Evolutionary conservation across 2,888 invertebrate genomes (phyloP), one percentile per base, ranked within the genome.

Genomic region (Pinctada fucata): DNA sequence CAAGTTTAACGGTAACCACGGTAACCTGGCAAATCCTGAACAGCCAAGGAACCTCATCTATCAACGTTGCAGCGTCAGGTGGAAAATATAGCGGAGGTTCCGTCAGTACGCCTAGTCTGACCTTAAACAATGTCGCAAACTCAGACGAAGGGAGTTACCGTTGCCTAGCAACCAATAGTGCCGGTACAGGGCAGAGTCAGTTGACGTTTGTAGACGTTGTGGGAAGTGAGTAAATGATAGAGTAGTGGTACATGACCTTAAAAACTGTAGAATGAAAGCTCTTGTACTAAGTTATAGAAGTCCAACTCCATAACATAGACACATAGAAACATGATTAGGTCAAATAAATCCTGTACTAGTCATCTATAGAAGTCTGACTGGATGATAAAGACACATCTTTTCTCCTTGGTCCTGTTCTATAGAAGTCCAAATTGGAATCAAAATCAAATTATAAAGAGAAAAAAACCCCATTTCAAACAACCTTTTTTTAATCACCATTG

Each of bases 91-190:
- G 77, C 48, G 85, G 83, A 5, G 83, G 82, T 3, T 78, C 69
- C 0, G 48, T 75, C 13, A 13, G 63, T 49, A 75, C 51, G 4
- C 82, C 83, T 6, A 78, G 73, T n/a, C 71, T 86, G 58, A 84
- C 83, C 67, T 80, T 86, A 48, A 64, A n/a, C 72, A 68, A 72
- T 52, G 69, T 80, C 31, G 16, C 66, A 2, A 66, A 65, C 8
- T 16, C 68, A n/a, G 86, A 86, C 69, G 58, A 66, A 6, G 86
- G 83, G 2, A 63, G 51, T 47, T 86, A 84, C 70, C 47, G 74
- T n/a, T 86, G 84, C 70, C 68, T 66, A 3, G 84, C 77, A 4
- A 78, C 70, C 6, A 86, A 83, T 72, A 65, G 52, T 65, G 49
- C 31, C 50, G 51, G 16, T 58, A 72, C 77, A 3, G 72, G 77